Evolutionary conservation across 2,797 vertebrate species (phyloP), one percentile per base, ranked within the genome.

Genomic region (Oreochromis grahami): DNA sequence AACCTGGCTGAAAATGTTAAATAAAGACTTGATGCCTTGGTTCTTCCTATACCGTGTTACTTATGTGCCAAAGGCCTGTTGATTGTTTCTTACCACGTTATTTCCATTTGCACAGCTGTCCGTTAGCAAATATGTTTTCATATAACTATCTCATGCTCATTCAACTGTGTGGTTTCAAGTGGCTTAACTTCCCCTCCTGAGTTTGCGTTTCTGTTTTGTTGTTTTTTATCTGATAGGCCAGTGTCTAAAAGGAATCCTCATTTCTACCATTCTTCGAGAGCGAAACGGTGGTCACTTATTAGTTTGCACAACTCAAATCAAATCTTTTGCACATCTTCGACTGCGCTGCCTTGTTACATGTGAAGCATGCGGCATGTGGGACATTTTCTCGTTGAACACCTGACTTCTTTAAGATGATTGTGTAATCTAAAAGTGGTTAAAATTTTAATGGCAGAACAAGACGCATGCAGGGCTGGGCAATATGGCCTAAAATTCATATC

Each of bases 281-380:
- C n/a, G n/a, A 5, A 55, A 21, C 0, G 0, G 13, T 0, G 8
- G 2, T 29, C 1, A 13, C 1, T 70, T 52, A 58, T n/a, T 12
- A 8, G 7, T n/a, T 70, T 19, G 38, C 10, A 26, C 36, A 38
- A 29, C 17, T 17, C 19, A 36, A 34, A 2, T 74, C 5, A 41
- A 29, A 68, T 68, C 4, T 43, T 43, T 68, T 68, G 21, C 36
- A 24, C 5, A 14, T 8, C 38, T 68, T 26, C 13, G 26, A 4
- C 8, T 70, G 5, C 14, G 3, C 24, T 15, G 17, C 24, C 0
- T 12, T 26, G 38, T 70, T 45, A 7, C 14, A 26, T 0, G 2
- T 26, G n/a, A 43, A 70, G 14, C 21, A 70, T 17, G 4, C 7
- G 36, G 34, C 34, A 38, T 14, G 60, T 1, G 0, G 38, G 14